These are phyloP conservation scores for Xiphophorus couchianus DNA, from an alignment of 2,113 vertebrate species.

Conservation along the genomic window DNA sequence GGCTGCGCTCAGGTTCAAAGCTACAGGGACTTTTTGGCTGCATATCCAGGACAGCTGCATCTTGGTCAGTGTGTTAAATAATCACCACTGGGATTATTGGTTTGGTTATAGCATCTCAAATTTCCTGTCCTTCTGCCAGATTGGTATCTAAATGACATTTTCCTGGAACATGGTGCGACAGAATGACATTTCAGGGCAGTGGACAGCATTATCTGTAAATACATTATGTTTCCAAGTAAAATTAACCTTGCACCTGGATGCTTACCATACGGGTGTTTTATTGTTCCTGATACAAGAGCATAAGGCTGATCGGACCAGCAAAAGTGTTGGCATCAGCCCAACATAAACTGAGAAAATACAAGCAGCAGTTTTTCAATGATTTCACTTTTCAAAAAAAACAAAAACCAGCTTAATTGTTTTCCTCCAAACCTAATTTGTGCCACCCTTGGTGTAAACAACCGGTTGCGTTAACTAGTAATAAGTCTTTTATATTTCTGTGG, in stretches of 20 bases:
- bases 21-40: constrained; percentile 30
- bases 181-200: constrained; percentile 26
- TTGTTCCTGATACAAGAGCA: constrained; percentile 1
- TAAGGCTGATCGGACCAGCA: too few relatives aligned
- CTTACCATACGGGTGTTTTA: constrained; percentile 3
- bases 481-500: not conserved
- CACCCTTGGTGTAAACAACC: not conserved
- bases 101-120: constrained; percentile 64
- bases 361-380: too few relatives aligned
- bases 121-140: constrained; percentile 51
- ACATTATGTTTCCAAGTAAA: constrained; percentile 17
- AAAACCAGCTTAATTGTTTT: not conserved
- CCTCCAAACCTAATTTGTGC: not conserved
- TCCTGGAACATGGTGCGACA: constrained; percentile 23
- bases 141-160: constrained; percentile 34
- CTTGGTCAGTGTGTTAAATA: constrained; percentile 48
- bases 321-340: too few relatives aligned
- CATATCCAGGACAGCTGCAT: constrained; percentile 61
- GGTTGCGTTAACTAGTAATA: not conserved
- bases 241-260: constrained; percentile 24
- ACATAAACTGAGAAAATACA: too few relatives aligned
- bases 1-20: constrained; percentile 61
- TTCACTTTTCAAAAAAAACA: too few relatives aligned
- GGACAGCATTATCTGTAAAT: constrained; percentile 29
- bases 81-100: constrained; percentile 58